These are phyloP conservation scores for Drosophila kikkawai DNA, from an alignment of 1,140 invertebrate genomes.

Conservation along the genomic window DNA sequence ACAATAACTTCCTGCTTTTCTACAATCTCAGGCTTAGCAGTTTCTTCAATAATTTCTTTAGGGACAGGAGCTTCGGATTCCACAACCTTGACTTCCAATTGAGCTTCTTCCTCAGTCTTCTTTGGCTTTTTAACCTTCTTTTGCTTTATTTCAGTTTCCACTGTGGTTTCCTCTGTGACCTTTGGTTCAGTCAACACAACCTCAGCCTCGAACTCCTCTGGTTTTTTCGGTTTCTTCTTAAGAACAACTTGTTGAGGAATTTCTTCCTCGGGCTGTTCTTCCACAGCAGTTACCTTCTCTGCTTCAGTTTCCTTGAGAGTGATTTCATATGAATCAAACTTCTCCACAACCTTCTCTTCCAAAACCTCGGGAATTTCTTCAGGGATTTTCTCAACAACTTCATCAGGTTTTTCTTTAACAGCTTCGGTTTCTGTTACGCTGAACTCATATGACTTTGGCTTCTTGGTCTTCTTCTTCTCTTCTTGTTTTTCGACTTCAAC, in stretches of 20 bases:
- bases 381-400: constrained; percentile 48
- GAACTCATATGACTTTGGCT: constrained; percentile 68
- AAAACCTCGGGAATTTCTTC: constrained; percentile 48
- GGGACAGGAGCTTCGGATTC: constrained; percentile 52
- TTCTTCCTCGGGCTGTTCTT: constrained; percentile 57
- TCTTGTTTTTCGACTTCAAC: constrained; percentile 20
- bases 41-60: constrained; percentile 44
- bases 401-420: constrained; percentile 46
- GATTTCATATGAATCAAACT: constrained; percentile 70
- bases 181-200: constrained; percentile 70
- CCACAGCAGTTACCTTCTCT: constrained; percentile 40
- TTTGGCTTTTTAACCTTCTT: constrained; percentile 85
- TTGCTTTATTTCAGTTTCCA: constrained; percentile 68
- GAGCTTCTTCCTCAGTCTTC: constrained; percentile 77
- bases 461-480: constrained; percentile 43
- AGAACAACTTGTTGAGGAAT: constrained; percentile 60
- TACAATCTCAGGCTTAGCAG: constrained; percentile 21
- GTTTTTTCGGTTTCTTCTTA: constrained; percentile 66
- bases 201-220: constrained; percentile 59
- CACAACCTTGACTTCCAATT: constrained; percentile 64
- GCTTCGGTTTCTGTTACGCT: constrained; percentile 68
- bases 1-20: constrained; percentile 21
- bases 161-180: constrained; percentile 70
- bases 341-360: constrained; percentile 65
- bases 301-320: constrained; percentile 61